phyloP scores from a whole-genome alignment of 2,113 vertebrate species.

The Panthera uncia region DNA sequence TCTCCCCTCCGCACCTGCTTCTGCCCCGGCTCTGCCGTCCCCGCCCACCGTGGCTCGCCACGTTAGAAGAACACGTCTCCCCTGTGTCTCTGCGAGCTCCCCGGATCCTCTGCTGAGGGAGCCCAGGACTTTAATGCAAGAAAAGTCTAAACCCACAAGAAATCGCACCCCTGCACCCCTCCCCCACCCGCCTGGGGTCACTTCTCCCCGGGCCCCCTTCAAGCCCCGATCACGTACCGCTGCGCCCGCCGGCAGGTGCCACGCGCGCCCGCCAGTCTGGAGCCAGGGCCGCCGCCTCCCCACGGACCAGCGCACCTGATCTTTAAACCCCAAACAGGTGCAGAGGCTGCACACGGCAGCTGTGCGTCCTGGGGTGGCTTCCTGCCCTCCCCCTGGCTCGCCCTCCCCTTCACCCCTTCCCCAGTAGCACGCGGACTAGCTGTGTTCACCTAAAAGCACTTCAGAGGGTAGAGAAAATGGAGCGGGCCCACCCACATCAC shows the following conservation, averaged over 20 bases:
- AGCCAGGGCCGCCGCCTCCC: neutral
- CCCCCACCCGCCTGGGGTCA: fast-evolving
- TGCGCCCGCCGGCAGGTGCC: neutral
- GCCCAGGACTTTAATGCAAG: too few relatives aligned
- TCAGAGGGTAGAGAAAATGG: neutral
- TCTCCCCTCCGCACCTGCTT: too few relatives aligned
- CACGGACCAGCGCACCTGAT: fast-evolving
- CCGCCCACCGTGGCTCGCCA: fast-evolving
- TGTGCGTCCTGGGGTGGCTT: neutral
- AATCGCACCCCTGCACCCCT: fast-evolving
- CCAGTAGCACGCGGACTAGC: fast-evolving
- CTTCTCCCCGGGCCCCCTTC: too few relatives aligned
- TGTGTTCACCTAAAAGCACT: fast-evolving
- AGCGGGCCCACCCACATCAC: too few relatives aligned
- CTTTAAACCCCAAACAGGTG: neutral
- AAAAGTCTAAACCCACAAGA: neutral
- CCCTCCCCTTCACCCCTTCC: fast-evolving
- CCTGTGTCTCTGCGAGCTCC: neutral
- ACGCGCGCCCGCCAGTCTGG: fast-evolving
- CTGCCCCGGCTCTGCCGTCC: neutral
- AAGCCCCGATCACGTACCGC: too few relatives aligned
- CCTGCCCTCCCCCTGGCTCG: fast-evolving
- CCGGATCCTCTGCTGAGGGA: neutral
- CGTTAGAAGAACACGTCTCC: neutral
- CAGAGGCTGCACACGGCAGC: fast-evolving